Evolutionary conservation across 1,140 invertebrate species (phyloP).

Genomic region (Drosophila melanica): DNA sequence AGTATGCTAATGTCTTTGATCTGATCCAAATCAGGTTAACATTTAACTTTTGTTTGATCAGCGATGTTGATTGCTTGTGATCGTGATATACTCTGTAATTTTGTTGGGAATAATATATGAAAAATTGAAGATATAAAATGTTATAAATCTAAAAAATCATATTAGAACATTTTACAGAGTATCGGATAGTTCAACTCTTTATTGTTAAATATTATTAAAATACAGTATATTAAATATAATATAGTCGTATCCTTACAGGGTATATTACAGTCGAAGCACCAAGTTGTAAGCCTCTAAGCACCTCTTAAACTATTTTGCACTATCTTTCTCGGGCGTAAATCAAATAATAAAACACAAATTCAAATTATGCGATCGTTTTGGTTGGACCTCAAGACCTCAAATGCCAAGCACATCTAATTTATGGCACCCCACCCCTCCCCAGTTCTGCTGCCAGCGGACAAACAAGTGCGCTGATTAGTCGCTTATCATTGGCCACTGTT

Average conservation of each 20-base stretch:
- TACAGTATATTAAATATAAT: too few species aligned
- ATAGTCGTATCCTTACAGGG: too few species aligned
- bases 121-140: too few species aligned
- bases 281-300: background rate
- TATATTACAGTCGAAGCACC: background rate
- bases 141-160: too few species aligned
- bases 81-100: background rate
- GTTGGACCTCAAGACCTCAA: slow-evolving; percentile 17
- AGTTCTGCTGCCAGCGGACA: slow-evolving; percentile 7
- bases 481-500: slow-evolving; percentile 49
- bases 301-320: background rate
- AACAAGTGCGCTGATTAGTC: slow-evolving; percentile 66
- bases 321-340: slow-evolving; percentile 52
- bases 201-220: too few species aligned
- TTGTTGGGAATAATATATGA: background rate
- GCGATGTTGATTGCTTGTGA: background rate
- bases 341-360: slow-evolving; percentile 65
- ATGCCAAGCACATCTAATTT: slow-evolving; percentile 58
- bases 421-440: slow-evolving; percentile 20
- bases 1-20: slow-evolving; percentile 3
- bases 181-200: too few species aligned
- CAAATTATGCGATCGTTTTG: slow-evolving; percentile 35
- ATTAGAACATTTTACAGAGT: too few species aligned
- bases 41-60: background rate
- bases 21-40: background rate